A percentile compares a stretch with the other conserved stretches of the same genome.
Conservation (phyloP, 2,113 vertebrate species). For the Calyptomena viridis region DNA sequence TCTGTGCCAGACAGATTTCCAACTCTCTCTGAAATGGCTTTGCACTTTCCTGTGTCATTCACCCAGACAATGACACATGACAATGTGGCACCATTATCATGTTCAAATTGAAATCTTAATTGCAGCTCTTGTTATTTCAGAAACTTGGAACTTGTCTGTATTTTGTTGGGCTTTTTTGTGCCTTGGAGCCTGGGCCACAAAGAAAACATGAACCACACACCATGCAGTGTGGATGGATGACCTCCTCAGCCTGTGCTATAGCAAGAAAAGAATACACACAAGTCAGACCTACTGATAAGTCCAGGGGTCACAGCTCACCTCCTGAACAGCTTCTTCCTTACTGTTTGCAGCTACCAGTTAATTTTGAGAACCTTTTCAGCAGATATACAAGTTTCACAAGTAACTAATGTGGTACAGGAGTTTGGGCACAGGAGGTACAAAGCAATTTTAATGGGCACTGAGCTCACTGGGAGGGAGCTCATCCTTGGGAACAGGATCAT, state of each 20-base stretch:
- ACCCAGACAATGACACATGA: background rate
- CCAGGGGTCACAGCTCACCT: background rate
- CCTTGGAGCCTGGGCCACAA: background rate
- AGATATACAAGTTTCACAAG: background rate
- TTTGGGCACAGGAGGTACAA: background rate
- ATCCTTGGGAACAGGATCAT: rapidly evolving
- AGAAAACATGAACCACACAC: background rate
- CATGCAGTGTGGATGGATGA: background rate
- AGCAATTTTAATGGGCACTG: background rate
- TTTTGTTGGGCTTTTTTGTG: background rate
- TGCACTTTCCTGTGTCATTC: background rate
- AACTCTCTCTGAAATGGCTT: background rate
- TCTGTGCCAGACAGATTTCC: background rate
- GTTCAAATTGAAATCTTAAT: background rate
- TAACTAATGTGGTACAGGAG: background rate
- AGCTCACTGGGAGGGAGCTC: background rate
- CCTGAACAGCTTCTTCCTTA: background rate
- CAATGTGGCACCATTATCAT: background rate
- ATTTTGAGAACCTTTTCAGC: background rate
- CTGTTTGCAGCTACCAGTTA: background rate
- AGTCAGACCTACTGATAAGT: rapidly evolving
- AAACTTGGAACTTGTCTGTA: background rate
- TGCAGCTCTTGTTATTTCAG: background rate
- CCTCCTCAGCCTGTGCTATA: background rate
- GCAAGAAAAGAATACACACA: background rate